Evolutionary conservation across 1,140 invertebrate genomes (phyloP).

Genomic region (Branchinecta lindahli): DNA sequence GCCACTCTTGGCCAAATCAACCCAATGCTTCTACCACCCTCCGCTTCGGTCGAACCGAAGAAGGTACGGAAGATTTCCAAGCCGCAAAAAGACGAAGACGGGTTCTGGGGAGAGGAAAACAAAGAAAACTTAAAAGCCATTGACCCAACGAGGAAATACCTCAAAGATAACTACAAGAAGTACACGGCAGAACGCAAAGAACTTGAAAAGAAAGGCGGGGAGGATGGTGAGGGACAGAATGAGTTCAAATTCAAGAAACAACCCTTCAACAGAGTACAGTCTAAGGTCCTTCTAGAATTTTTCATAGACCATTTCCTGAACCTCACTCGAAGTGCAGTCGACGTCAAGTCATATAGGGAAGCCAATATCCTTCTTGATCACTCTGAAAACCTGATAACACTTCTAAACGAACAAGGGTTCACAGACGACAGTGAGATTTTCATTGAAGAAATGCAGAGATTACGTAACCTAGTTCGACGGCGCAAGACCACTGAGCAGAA

Average conservation of each 20-base stretch:
- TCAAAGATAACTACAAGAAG: conserved; percentile 23
- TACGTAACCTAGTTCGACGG: conserved; percentile 15
- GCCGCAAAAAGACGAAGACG: conserved; percentile 16
- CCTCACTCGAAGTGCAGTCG: conserved; percentile 43
- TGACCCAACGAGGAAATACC: conserved; percentile 14
- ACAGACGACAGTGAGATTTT: conserved; percentile 13
- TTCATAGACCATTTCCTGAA: conserved; percentile 51
- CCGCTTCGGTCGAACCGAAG: conserved; percentile 14
- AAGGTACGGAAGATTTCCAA: conserved; percentile 18
- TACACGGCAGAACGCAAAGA: conserved; percentile 25
- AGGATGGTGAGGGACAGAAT: conserved; percentile 15
- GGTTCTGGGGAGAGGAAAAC: conserved; percentile 20
- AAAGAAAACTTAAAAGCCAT: conserved; percentile 2
- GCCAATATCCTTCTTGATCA: conserved; percentile 49
- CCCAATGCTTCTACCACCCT: conserved; percentile 24
- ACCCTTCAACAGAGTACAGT: conserved; percentile 19
- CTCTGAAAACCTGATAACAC: conserved; percentile 42
- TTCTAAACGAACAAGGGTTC: conserved; percentile 38
- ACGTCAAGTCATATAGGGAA: conserved; percentile 39
- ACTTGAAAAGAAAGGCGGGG: conserved; percentile 22
- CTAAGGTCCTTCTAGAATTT: conserved; percentile 36
- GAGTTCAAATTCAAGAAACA: conserved; percentile 1
- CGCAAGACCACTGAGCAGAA: not conserved
- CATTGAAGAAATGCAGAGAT: conserved; percentile 16
- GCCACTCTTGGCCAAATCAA: conserved; percentile 28